Conservation (phyloP, 2,888 invertebrate species). For the Julus scanicus region DNA sequence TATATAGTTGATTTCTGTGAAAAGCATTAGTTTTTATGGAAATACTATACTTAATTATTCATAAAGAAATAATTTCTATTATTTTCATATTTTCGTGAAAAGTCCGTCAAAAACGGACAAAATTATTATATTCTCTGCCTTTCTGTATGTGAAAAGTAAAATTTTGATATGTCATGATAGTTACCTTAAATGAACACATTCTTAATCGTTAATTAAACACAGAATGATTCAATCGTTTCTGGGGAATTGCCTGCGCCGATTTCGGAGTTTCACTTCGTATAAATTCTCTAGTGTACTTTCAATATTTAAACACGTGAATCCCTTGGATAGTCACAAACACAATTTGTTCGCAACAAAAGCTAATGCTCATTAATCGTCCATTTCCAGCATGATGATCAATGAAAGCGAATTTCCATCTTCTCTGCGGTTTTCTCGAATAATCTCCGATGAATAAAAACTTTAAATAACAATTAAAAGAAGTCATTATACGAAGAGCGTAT, state of each 20-base stretch:
- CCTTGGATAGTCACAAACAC: slow-evolving; percentile 24
- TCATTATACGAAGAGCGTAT: not conserved
- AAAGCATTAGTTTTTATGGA: no score
- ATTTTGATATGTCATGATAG: not conserved
- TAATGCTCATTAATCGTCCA: slow-evolving; percentile 30
- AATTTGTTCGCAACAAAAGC: not conserved
- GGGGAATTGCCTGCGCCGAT: not conserved
- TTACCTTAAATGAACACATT: not conserved
- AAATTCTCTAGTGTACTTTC: not conserved
- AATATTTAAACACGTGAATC: not conserved
- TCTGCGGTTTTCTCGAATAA: not conserved
- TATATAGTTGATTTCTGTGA: no score
- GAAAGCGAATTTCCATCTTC: slow-evolving; percentile 6
- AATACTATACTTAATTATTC: no score
- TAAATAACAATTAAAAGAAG: slow-evolving; percentile 31
- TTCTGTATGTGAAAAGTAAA: not conserved
- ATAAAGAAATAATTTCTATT: no score
- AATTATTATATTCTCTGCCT: not conserved
- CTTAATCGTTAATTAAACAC: not conserved
- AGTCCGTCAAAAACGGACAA: no score
- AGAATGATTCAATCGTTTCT: not conserved
- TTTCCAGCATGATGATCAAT: not conserved
- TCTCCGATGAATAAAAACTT: not conserved
- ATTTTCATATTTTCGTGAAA: no score
- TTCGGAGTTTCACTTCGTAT: not conserved